Conservation (phyloP, 2,888 invertebrate species). For the Plebejus argus region DNA sequence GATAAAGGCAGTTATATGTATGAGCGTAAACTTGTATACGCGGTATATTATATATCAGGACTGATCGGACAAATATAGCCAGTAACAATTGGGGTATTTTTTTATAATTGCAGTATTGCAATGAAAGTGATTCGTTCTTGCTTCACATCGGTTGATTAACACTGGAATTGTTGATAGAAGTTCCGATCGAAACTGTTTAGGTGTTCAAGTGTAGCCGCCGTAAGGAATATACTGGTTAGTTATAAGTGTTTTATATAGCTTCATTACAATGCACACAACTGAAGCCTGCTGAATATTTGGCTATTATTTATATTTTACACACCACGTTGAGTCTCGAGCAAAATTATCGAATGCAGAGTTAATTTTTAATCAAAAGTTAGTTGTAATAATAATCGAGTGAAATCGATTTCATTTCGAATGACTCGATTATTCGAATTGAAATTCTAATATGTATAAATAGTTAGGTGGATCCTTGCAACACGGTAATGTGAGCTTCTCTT, state of each 20-base stretch:
- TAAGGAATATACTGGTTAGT: constrained; percentile 18
- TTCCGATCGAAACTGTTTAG: constrained; percentile 31
- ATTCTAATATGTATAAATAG: constrained; percentile 27
- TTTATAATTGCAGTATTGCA: neutral
- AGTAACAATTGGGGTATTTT: too few relatives aligned
- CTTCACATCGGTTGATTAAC: neutral
- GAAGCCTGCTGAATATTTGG: constrained; percentile 8
- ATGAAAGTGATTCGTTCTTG: neutral
- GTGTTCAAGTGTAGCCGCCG: constrained; percentile 20
- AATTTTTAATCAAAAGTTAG: neutral
- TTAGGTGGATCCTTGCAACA: constrained; percentile 29
- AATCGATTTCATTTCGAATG: neutral
- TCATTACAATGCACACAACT: constrained; percentile 54
- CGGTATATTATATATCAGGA: too few relatives aligned
- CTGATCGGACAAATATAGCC: too few relatives aligned
- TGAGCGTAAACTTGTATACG: too few relatives aligned
- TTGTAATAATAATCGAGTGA: neutral
- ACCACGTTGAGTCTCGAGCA: neutral
- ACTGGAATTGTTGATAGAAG: neutral
- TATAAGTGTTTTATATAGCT: constrained; percentile 13
- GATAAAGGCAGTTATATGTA: too few relatives aligned
- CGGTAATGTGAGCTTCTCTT: constrained; percentile 32
- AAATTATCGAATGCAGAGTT: neutral
- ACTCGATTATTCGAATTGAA: neutral
- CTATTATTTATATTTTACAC: neutral